Base-by-base conservation (phyloP, 1,140 invertebrate genomes). In the Frieseomelitta varia region DNA sequence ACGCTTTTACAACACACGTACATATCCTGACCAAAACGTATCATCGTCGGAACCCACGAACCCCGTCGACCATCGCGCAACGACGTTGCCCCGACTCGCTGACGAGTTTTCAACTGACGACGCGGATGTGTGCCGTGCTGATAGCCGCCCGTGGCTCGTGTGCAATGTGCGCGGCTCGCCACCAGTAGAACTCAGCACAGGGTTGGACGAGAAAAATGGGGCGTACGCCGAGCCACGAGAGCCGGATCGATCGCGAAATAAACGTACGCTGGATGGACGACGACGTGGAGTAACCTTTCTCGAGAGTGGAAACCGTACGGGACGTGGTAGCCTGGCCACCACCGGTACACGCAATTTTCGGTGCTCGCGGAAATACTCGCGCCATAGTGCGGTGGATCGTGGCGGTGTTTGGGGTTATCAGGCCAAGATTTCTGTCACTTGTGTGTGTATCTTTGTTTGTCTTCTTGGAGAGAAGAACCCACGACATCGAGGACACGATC, bases 171-270 rank as follows among this genome's bases (percentile, higher is more conserved):
- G 63, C 14, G 27, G 63, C 27, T 39, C 81, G 56, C 56, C 68
- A 27, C 61, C 55, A 47, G 58, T 30, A 63, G 81, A 77, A 71
- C 47, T 58, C 81, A 34, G 4, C 58, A 47, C 39, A 61, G 55
- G 72, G 75, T 61, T 30, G 74, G 81, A 83, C 58, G 68, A 77
- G 79, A 92, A 92, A 93, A 92, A 93, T 93, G 92, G 92, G 92
- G 92, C 91, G 91, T 90, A 91, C 90, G 88, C 88, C 88, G 86
- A 85, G 88, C 90, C 87, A 87, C 90, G 91, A 90, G 86, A 77
- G 87, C 88, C 91, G 93, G 92, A 94, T 94, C 93, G 92, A 94
- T 94, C 91, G 93, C 91, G 89, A 92, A 93, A 93, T 93, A 93
- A 92, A 92, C 86, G 88, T 81, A 87, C 87, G 87, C 85, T 72